Percentiles rank a stretch among this genome's conserved stretches.
phyloP scores from a whole-genome alignment of 2,888 invertebrate species.

The Chrysolina americana region DNA sequence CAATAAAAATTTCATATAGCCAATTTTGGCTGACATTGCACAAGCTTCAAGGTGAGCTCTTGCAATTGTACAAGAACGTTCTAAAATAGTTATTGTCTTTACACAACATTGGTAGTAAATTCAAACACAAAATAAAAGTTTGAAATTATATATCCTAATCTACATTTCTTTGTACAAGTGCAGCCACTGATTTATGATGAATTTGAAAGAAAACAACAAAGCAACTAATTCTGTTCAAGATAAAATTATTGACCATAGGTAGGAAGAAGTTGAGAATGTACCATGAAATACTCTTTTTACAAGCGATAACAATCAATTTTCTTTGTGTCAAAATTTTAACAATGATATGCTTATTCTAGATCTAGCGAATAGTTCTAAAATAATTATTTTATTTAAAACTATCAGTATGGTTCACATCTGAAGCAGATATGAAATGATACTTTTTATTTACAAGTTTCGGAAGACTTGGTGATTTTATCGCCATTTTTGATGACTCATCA shows the following conservation, averaged over 20 bases:
- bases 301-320: conserved; percentile 22
- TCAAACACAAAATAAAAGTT: conserved; percentile 49
- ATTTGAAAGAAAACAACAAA: conserved; percentile 20
- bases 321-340: conserved; percentile 41
- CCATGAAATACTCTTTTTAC: conserved; percentile 45
- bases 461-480: conserved; percentile 65
- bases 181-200: conserved; percentile 37
- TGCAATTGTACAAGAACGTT: conserved; percentile 52
- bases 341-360: conserved; percentile 65
- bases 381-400: conserved; percentile 38
- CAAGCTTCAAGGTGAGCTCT: conserved; percentile 44
- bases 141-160: conserved; percentile 53
- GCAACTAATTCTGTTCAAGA: conserved; percentile 43
- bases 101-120: conserved; percentile 67
- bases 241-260: conserved; percentile 69
- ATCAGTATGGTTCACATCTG: conserved; percentile 29
- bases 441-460: conserved; percentile 56
- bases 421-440: conserved; percentile 25
- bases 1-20: conserved; percentile 34
- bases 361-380: conserved; percentile 50
- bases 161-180: conserved; percentile 51
- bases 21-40: conserved; percentile 46
- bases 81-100: conserved; percentile 70
- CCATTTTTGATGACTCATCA: conserved; percentile 31
- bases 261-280: conserved; percentile 64